A percentile compares a stretch with the other conserved stretches of the same genome.
phyloP scores from a whole-genome alignment of 2,888 invertebrate genomes.

The Drosophila sordidula region DNA sequence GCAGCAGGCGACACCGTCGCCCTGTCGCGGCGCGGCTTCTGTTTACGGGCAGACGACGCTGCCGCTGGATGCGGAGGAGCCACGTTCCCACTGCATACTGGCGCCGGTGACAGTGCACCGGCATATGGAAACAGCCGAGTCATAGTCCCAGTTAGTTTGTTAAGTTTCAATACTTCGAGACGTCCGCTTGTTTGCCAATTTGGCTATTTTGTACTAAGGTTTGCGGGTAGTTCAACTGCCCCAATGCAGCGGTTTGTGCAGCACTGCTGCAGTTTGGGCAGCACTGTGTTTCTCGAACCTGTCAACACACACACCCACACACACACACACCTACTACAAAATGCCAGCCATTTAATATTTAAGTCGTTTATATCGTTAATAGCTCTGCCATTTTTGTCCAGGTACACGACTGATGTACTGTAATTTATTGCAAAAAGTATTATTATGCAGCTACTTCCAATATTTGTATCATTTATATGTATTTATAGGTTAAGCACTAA shows the following conservation, averaged over 20 bases:
- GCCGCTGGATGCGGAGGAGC: conserved; percentile 68
- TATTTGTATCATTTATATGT: conserved; percentile 65
- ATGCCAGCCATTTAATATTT: conserved; percentile 64
- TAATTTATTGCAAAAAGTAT: conserved; percentile 74
- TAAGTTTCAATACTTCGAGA: conserved; percentile 49
- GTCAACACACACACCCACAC: conserved; percentile 8
- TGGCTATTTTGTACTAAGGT: conserved; percentile 44
- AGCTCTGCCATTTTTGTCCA: conserved; percentile 72
- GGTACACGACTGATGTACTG: conserved; percentile 47
- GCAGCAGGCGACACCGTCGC: conserved; percentile 62
- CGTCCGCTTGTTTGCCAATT: conserved; percentile 80
- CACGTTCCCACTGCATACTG: conserved; percentile 87
- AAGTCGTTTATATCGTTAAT: conserved; percentile 58
- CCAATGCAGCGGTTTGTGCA: too few relatives aligned
- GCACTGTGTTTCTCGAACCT: conserved; percentile 18
- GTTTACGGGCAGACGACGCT: conserved; percentile 81
- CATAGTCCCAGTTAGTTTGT: conserved; percentile 71
- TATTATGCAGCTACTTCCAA: conserved; percentile 78
- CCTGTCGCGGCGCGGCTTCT: conserved; percentile 56
- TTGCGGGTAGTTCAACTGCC: conserved; percentile 67
- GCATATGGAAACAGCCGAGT: conserved; percentile 91
- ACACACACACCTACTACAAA: conserved; percentile 28
- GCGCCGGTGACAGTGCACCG: conserved; percentile 96
- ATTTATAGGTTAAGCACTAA: conserved; percentile 58
- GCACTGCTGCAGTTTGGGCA: not conserved